Conservation (phyloP, 1,140 invertebrate species). For the Brachionus manjavacas region DNA sequence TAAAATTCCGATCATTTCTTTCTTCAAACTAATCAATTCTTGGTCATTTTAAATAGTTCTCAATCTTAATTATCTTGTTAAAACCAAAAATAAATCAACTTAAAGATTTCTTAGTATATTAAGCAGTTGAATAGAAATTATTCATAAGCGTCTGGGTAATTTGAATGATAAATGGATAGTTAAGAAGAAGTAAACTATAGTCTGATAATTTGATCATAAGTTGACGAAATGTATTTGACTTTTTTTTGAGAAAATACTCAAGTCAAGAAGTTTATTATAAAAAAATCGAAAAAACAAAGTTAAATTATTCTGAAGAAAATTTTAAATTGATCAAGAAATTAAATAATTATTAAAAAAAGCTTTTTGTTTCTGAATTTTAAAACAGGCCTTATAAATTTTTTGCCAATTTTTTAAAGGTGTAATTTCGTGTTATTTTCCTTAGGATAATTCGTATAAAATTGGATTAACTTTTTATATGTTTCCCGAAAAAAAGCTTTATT, state of each 20-base stretch:
- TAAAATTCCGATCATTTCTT: conserved; percentile 2
- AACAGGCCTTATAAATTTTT: too few species aligned
- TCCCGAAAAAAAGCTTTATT: neutral
- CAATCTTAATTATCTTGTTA: conserved; percentile 10
- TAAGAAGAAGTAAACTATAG: neutral
- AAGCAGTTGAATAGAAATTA: neutral
- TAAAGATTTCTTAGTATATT: neutral
- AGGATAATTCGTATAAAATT: neutral
- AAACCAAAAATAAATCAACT: neutral
- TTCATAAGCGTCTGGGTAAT: neutral
- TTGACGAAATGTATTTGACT: too few species aligned
- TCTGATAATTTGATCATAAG: neutral
- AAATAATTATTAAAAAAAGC: too few species aligned
- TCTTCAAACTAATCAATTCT: neutral
- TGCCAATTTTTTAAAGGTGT: too few species aligned
- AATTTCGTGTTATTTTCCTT: neutral
- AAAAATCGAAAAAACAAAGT: too few species aligned
- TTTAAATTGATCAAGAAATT: too few species aligned
- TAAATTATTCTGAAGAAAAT: too few species aligned
- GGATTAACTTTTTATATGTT: neutral
- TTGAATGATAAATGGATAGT: neutral
- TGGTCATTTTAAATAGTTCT: conserved; percentile 36
- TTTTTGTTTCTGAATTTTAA: too few species aligned
- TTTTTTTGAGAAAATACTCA: too few species aligned
- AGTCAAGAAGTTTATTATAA: too few species aligned